A percentile compares a stretch with the other conserved stretches of the same genome.
Evolutionary conservation across 1,140 invertebrate species (phyloP).

Genomic region (Nasonia longicornis): DNA sequence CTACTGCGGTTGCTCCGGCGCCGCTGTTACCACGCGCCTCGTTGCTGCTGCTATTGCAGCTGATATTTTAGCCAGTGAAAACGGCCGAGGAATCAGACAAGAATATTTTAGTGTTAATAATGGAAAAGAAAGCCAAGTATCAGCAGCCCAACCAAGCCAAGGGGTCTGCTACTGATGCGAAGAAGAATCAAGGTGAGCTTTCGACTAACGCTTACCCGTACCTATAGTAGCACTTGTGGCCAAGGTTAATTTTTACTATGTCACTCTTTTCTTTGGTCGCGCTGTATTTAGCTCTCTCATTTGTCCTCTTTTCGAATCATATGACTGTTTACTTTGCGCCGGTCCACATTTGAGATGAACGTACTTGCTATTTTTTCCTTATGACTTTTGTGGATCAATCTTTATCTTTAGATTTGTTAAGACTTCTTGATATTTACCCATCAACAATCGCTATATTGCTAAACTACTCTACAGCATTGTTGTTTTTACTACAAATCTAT

Average conservation of each 20-base stretch:
- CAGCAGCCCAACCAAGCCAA: slow-evolving; percentile 72
- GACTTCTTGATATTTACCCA: too few species aligned
- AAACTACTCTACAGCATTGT: background rate
- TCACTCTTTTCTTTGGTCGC: background rate
- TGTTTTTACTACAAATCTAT: background rate
- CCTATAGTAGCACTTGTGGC: too few species aligned
- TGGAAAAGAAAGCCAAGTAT: slow-evolving; percentile 80
- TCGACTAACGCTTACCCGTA: too few species aligned
- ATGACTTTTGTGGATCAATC: too few species aligned
- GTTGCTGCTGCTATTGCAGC: background rate
- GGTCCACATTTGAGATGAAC: too few species aligned
- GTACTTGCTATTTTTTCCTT: too few species aligned
- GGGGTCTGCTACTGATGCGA: slow-evolving; percentile 74
- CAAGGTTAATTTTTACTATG: background rate
- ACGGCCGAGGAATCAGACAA: background rate
- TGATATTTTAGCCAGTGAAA: background rate
- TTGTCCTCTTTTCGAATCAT: too few species aligned
- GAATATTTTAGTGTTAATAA: slow-evolving; percentile 62
- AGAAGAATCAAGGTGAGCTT: slow-evolving; percentile 77
- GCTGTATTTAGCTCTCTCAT: background rate
- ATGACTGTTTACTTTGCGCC: too few species aligned
- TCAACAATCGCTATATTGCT: too few species aligned
- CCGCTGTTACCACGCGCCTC: background rate
- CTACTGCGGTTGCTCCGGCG: slow-evolving; percentile 54
- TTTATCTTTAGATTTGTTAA: too few species aligned